phyloP scores from a whole-genome alignment of 92 coral and sea anemone species.

The Palythoa heliodiscus region DNA sequence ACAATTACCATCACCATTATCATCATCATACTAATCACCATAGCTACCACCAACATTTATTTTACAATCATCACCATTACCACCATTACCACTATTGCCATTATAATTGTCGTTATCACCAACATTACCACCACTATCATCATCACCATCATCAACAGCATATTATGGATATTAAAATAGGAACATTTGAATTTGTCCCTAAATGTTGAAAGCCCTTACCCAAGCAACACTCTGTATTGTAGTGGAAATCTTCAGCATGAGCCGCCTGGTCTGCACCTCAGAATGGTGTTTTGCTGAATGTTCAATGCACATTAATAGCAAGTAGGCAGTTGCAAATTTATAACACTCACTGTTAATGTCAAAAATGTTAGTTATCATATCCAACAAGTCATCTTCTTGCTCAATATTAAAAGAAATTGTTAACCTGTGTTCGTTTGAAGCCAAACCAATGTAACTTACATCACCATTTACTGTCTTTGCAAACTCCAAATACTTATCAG shows the following conservation, averaged over 20 bases:
- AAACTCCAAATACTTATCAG: constrained; percentile 38
- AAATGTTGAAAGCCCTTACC: constrained; percentile 57
- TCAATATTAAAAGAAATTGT: constrained; percentile 67
- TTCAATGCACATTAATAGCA: constrained; percentile 82
- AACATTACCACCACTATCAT: too few relatives aligned
- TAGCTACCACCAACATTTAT: too few relatives aligned
- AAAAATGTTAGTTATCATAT: constrained; percentile 71
- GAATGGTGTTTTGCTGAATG: constrained; percentile 85
- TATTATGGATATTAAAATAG: too few relatives aligned
- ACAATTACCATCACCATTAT: too few relatives aligned
- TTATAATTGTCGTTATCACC: too few relatives aligned
- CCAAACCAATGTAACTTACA: not conserved
- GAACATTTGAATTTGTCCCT: not conserved
- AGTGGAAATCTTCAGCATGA: constrained; percentile 83
- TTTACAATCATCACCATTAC: too few relatives aligned
- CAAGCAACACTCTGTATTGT: constrained; percentile 91
- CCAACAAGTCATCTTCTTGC: constrained; percentile 83
- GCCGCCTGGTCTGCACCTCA: constrained; percentile 81
- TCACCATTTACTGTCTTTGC: constrained; percentile 40
- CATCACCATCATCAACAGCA: too few relatives aligned
- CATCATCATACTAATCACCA: too few relatives aligned
- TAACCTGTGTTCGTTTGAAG: constrained; percentile 45
- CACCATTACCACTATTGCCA: too few relatives aligned
- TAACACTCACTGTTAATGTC: constrained; percentile 71
- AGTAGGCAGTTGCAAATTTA: constrained; percentile 85